Evolutionary conservation across 2,888 invertebrate genomes (phyloP).

Genomic region (Dendrolimus houi): DNA sequence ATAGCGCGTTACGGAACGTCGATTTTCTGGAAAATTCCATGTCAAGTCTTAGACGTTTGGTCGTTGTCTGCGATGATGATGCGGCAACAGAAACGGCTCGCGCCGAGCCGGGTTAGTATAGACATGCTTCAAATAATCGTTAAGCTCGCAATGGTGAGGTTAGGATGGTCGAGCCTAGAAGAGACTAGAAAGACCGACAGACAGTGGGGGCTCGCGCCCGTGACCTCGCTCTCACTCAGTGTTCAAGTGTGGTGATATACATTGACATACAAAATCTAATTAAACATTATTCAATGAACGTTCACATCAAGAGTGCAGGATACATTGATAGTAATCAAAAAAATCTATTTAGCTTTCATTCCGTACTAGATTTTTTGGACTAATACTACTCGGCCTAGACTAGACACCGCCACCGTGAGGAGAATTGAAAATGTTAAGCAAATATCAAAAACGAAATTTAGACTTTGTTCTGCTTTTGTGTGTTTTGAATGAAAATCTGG

Average conservation of each 20-base stretch:
- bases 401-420: conserved; percentile 72
- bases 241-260: conserved; percentile 66
- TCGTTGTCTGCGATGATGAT: conserved; percentile 56
- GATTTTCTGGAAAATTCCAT: conserved; percentile 77
- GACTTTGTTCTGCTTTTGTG: conserved; percentile 70
- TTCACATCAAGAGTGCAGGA: conserved; percentile 66
- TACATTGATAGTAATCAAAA: conserved; percentile 56
- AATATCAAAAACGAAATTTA: conserved; percentile 77
- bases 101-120: conserved; percentile 70
- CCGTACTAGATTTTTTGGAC: conserved; percentile 58
- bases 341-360: conserved; percentile 64
- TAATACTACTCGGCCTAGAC: conserved; percentile 68
- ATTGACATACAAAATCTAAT: conserved; percentile 70
- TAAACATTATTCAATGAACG: conserved; percentile 60
- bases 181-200: conserved; percentile 58
- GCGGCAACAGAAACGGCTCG: conserved; percentile 71
- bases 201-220: conserved; percentile 44
- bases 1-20: conserved; percentile 77
- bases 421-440: conserved; percentile 58
- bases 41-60: conserved; percentile 69
- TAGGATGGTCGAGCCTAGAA: conserved; percentile 64
- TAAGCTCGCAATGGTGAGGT: conserved; percentile 74
- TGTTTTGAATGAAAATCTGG: conserved; percentile 39
- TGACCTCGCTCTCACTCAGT: conserved; percentile 40
- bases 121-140: conserved; percentile 73